phyloP scores from a whole-genome alignment of 1,140 invertebrate genomes.

The Frieseomelitta varia region DNA sequence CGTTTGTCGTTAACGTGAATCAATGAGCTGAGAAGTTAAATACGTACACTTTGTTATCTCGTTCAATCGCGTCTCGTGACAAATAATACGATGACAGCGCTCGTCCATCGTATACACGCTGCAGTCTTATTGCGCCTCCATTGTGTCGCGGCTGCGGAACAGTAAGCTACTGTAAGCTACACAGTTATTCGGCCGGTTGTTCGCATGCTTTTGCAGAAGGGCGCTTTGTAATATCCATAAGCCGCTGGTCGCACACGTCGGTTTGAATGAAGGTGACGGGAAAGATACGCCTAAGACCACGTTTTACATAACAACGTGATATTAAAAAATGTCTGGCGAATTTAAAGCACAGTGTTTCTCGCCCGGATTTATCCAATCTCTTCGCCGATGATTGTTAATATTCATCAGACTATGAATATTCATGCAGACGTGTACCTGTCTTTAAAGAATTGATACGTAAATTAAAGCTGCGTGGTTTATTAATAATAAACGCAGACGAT shows the following conservation, averaged over 20 bases:
- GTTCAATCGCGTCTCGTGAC: slow-evolving; percentile 41
- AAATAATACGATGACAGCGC: slow-evolving; percentile 52
- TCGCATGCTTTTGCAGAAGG: slow-evolving; percentile 18
- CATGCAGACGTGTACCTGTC: neutral
- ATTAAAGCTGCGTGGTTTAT: neutral
- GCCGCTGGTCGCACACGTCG: neutral
- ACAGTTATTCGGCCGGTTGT: slow-evolving; percentile 43
- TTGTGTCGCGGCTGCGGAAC: slow-evolving; percentile 28
- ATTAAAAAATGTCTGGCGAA: neutral
- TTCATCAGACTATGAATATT: neutral
- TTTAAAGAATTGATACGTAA: neutral
- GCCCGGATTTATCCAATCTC: neutral
- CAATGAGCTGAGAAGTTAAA: too few species aligned
- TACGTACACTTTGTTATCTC: slow-evolving; percentile 6
- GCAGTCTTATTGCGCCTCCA: slow-evolving; percentile 31
- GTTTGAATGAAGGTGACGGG: neutral
- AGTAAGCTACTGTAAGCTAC: slow-evolving; percentile 3
- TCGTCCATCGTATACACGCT: slow-evolving; percentile 44
- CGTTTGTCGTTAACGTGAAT: too few species aligned
- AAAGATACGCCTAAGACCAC: neutral
- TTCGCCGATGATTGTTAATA: neutral
- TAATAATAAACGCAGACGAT: neutral
- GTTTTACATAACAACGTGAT: neutral
- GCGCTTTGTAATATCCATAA: slow-evolving; percentile 38
- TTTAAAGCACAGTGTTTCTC: neutral